Evolutionary conservation across 2,113 vertebrate species (phyloP), one percentile per base, ranked within the genome.

Genomic region (Asarcornis scutulata): DNA sequence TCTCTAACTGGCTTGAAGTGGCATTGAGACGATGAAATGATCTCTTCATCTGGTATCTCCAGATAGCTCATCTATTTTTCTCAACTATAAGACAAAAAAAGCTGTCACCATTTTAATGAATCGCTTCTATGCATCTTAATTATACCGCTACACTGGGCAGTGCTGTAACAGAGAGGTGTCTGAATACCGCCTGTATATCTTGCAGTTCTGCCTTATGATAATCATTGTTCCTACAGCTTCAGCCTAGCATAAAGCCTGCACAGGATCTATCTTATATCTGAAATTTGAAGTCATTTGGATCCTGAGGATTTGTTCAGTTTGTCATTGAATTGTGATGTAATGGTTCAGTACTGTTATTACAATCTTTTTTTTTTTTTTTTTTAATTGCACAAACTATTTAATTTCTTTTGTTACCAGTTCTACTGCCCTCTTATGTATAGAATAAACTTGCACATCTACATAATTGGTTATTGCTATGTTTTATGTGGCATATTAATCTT

Each of bases 41-140:
- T 55, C 25, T 86, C 79, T 89, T 92, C 40, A 63, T 91, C 91
- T 74, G 42, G 36, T 59, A 91, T 80, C 68, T 76, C 36, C 68
- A 67, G 36, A 62, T 88, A 96, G 56, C 60, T 91, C 67, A 86
- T 59, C 59, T 89, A n/a, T 59, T 88, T 52, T 89, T 52, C 68
- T 91, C 50, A 85, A 88, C 48, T 73, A 8, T 46, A 82, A 84
- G 53, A 71, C 60, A 68, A 56, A 88, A 9, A 2, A 96, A 88
- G n/a, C 46, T 75, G 55, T 63, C 76, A 83, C 36, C 63, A 75
- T 74, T 52, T 76, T 42, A 88, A 74, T 56, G 21, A 94, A 58
- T 88, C 0, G 1, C 67, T 86, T 83, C 36, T 89, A 11, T 32
- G 59, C 1, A 2, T 71, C 75, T 88, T 77, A 53, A 89, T 86